Base-by-base conservation (phyloP, 2,797 vertebrate genomes). In the Falco cherrug region DNA sequence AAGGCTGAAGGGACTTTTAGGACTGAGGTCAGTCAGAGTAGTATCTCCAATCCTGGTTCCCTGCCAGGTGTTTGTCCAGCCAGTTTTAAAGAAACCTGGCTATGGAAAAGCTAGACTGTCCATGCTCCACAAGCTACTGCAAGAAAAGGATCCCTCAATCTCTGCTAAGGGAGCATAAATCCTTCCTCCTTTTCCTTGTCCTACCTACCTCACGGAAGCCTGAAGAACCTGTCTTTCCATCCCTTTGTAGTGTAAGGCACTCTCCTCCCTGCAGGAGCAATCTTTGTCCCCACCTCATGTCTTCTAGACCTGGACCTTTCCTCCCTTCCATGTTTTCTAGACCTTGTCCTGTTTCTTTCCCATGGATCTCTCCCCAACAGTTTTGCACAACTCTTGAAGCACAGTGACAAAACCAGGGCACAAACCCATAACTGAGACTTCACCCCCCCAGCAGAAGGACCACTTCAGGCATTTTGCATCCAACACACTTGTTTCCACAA, bases 331-430 rank as follows among this genome's bases (percentile, higher is more conserved):
- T 45, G 43, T 47, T 11, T 94, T 57, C 41, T 29, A 80, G 50
- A 39, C 22, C 15, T 29, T 51, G 25, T 12, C 35, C 16, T 14
- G 3, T 35, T 78, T 5, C 21, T 35, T 25, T 75, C 63, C 29
- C 8, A 69, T 35, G 16, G 6, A 2, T 59, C 5, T 73, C 61
- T 28, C 33, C 20, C 35, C 14, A 14, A 0, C 0, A 0, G 6
- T 53, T 91, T 10, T 25, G 6, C 41, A 28, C n/a, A 87, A 48
- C n/a, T 47, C 56, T 57, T 29, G 31, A 70, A 78, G 82, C 7
- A 37, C 57, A 13, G 14, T 16, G 20, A 76, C 25, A 79, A 77
- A 67, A 80, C 11, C 35, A 60, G 25, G 9, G 7, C 13, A 4
- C 1, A 56, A 29, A 3, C 31, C 31, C n/a, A 4, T 7, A 51